Percentiles rank a stretch among this genome's conserved stretches.
Evolutionary conservation across 2,797 vertebrate genomes (phyloP).

Genomic region (Platyrinchus mystaceus): DNA sequence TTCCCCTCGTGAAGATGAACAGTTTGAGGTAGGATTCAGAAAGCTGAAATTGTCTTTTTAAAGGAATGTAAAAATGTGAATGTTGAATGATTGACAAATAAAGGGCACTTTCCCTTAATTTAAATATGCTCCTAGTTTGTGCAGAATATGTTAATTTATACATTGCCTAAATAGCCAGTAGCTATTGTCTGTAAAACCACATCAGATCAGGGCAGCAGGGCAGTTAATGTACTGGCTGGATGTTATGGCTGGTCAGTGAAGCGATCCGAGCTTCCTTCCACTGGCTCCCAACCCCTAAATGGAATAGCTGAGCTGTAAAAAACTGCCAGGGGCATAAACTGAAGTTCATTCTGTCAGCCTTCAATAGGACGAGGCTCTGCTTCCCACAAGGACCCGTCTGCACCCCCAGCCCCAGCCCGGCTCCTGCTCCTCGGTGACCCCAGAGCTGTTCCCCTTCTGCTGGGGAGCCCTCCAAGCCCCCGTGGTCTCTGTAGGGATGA

Average conservation of each 20-base stretch:
- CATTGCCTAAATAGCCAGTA: conserved; percentile 70
- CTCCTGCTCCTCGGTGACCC: background rate
- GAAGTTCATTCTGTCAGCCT: conserved; percentile 65
- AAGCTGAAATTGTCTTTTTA: background rate
- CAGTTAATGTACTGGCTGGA: conserved; percentile 73
- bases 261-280: conserved; percentile 70
- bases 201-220: conserved; percentile 74
- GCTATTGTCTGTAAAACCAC: conserved; percentile 71
- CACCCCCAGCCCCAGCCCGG: background rate
- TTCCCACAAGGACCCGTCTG: background rate
- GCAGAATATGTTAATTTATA: conserved; percentile 72
- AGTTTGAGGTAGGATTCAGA: background rate
- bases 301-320: conserved; percentile 73
- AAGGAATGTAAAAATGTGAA: background rate
- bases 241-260: conserved; percentile 74
- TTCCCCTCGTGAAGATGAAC: rapidly evolving
- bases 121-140: conserved; percentile 61
- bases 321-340: conserved; percentile 60
- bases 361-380: conserved; percentile 26
- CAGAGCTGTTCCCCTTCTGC: background rate
- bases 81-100: conserved; percentile 53
- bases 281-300: conserved; percentile 60
- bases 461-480: background rate
- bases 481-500: rapidly evolving
- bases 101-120: conserved; percentile 57